Conservation (phyloP, 1,140 invertebrate genomes). For the Drosophila murphyi region DNA sequence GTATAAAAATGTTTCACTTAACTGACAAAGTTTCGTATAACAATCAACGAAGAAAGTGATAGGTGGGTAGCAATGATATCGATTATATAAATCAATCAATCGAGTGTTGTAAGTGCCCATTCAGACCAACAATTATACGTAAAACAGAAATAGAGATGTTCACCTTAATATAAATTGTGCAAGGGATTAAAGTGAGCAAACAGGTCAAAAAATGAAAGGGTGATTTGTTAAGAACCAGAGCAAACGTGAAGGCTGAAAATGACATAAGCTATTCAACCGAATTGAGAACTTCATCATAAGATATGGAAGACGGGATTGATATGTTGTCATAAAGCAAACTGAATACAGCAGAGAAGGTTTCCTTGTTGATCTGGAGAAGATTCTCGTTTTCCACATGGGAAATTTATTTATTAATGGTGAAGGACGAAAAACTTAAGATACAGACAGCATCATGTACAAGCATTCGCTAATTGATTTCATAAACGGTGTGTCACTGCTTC, state of each 20-base stretch:
- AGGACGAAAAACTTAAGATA: neutral
- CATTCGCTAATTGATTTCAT: conserved; percentile 23
- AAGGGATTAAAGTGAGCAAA: neutral
- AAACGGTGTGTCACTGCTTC: neutral
- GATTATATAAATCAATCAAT: neutral
- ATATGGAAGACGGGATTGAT: too few species aligned
- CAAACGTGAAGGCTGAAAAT: too few species aligned
- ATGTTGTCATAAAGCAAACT: too few species aligned
- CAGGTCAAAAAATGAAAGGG: too few species aligned
- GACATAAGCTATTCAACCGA: too few species aligned
- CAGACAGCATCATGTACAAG: conserved; percentile 1
- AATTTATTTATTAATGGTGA: conserved; percentile 1
- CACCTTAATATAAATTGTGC: neutral
- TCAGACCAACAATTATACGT: neutral
- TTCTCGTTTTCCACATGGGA: too few species aligned
- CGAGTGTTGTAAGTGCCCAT: neutral
- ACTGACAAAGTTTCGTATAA: too few species aligned
- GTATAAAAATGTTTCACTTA: too few species aligned
- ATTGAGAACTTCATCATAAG: too few species aligned
- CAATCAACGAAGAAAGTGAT: neutral
- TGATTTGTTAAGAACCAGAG: too few species aligned
- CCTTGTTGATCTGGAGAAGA: too few species aligned
- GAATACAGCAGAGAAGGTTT: too few species aligned
- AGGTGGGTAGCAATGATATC: neutral
- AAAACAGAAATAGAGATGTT: neutral